phyloP scores from a whole-genome alignment of 2,888 invertebrate genomes.

The Linhomoeus sp. region DNA sequence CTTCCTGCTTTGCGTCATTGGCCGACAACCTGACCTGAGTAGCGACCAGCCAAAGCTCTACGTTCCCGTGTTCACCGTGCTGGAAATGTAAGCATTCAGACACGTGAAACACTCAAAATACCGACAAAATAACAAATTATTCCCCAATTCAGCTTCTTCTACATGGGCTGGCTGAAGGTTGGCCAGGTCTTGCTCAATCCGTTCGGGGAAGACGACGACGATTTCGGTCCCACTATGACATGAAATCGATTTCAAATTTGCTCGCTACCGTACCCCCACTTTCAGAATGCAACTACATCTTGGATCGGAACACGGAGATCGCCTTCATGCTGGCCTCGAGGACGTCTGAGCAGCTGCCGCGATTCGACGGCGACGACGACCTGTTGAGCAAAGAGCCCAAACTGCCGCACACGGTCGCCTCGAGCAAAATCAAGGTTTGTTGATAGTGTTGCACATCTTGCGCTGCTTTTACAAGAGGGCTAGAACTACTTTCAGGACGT shows the following conservation, averaged over 20 bases:
- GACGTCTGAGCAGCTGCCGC: background rate
- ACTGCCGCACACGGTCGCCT: background rate
- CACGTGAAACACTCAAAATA: no score
- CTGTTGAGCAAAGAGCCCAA: no score
- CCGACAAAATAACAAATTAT: no score
- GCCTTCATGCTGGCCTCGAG: background rate
- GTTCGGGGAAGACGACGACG: no score
- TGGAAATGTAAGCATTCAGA: no score
- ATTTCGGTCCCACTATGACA: no score
- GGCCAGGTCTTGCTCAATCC: background rate
- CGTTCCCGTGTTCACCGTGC: background rate
- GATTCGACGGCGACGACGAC: background rate
- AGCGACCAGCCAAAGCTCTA: constrained; percentile 16
- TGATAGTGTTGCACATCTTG: no score
- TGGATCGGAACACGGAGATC: background rate
- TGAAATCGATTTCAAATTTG: no score
- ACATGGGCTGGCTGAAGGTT: constrained; percentile 36
- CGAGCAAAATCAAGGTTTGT: background rate
- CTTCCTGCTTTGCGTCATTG: constrained; percentile 31
- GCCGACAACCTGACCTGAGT: constrained; percentile 29
- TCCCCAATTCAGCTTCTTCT: no score
- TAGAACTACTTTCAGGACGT: no score
- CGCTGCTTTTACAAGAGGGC: no score
- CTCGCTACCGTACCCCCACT: no score
- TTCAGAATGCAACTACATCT: background rate